Percentiles rank a stretch among this genome's conserved stretches.
These are phyloP conservation scores for Tyto alba DNA, from an alignment of 2,113 vertebrate genomes.

Conservation along the genomic window DNA sequence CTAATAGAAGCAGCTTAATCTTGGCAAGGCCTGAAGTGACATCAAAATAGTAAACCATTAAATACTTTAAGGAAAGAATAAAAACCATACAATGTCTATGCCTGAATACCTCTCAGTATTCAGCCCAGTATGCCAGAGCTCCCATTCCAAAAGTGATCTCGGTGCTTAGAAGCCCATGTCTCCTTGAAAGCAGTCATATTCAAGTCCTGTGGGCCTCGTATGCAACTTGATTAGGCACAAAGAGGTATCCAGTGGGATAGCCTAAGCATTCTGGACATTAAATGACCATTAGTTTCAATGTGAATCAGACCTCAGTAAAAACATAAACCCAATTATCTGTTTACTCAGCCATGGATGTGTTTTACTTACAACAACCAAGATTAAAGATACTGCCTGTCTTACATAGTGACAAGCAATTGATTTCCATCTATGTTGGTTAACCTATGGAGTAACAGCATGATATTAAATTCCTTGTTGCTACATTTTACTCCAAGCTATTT, in stretches of 20 bases:
- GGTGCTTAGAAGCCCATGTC: background rate
- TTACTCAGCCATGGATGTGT: background rate
- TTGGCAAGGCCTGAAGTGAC: background rate
- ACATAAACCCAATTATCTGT: background rate
- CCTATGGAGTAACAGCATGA: background rate
- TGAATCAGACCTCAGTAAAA: background rate
- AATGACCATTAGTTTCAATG: background rate
- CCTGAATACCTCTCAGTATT: background rate
- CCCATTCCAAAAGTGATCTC: background rate
- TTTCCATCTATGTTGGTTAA: background rate
- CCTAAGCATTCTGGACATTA: background rate
- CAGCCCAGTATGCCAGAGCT: background rate
- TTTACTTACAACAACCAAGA: background rate
- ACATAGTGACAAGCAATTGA: background rate
- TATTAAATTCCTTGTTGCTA: background rate
- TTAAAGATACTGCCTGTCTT: background rate
- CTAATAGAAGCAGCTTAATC: background rate
- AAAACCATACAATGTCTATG: background rate
- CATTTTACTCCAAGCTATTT: background rate
- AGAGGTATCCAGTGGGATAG: background rate
- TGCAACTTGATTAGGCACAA: background rate
- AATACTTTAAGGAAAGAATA: background rate
- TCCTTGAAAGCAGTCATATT: background rate
- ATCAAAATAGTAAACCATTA: background rate
- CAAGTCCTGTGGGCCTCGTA: background rate